Evolutionary conservation across 2,113 vertebrate species (phyloP).

Genomic region (Cinclus cinclus): DNA sequence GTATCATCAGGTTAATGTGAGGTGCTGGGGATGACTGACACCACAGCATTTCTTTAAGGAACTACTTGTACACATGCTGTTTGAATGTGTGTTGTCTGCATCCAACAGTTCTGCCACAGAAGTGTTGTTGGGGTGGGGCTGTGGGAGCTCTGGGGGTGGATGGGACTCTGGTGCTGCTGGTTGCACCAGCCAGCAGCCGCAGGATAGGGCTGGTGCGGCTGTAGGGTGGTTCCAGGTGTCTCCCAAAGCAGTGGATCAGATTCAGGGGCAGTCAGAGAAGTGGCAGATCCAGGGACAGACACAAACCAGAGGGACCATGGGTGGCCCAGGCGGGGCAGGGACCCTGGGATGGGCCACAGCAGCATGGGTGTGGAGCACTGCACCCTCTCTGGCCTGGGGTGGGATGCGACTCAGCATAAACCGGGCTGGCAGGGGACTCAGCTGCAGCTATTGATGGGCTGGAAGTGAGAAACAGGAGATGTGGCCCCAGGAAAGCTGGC

Average conservation of each 20-base stretch:
- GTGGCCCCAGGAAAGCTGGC: accelerated
- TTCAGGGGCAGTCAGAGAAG: background rate
- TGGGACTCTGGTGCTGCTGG: accelerated
- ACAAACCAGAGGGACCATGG: accelerated
- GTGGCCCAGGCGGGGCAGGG: background rate
- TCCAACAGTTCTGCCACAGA: background rate
- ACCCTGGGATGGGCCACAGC: accelerated
- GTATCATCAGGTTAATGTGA: background rate
- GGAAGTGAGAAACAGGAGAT: background rate
- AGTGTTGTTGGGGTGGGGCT: accelerated
- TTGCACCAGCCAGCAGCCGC: accelerated
- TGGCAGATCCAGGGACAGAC: background rate
- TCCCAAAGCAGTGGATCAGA: background rate
- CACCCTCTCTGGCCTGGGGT: accelerated
- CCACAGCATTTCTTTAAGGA: background rate
- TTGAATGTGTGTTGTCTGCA: background rate
- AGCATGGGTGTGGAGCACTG: accelerated
- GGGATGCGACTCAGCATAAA: background rate
- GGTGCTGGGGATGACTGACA: background rate
- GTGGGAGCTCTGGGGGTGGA: accelerated
- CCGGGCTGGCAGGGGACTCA: accelerated
- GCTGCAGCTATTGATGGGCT: too few relatives aligned
- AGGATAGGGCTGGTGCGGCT: background rate
- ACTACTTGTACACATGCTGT: background rate
- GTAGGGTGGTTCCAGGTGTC: background rate